These are phyloP conservation scores for Chascanopsetta lugubris DNA, from an alignment of 2,113 vertebrate species.

Conservation along the genomic window DNA sequence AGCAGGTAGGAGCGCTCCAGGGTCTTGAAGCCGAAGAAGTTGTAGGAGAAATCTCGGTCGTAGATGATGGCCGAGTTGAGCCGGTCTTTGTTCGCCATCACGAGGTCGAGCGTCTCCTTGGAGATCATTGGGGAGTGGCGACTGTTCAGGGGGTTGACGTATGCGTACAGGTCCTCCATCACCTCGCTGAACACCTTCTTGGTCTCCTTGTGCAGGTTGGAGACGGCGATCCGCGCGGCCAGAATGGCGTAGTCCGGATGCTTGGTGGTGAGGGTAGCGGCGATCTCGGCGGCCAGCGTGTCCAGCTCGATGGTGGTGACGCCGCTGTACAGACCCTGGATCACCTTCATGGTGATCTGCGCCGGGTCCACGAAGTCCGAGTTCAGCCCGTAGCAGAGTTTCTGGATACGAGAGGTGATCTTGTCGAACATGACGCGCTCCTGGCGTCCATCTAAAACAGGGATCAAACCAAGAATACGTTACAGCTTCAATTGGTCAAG, in stretches of 20 bases:
- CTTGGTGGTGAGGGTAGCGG: conserved; percentile 96
- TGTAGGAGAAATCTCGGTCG: conserved; percentile 97
- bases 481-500: too few species aligned
- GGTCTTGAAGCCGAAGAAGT: conserved; percentile 99
- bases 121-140: conserved; percentile 95
- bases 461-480: neutral
- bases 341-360: conserved; percentile 99
- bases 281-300: conserved; percentile 92
- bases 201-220: conserved; percentile 97
- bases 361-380: conserved; percentile 94
- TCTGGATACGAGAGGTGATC: conserved; percentile 97
- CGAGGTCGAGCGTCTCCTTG: conserved; percentile 88
- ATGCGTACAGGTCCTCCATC: conserved; percentile 95
- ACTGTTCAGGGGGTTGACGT: conserved; percentile 89
- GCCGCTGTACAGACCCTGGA: conserved; percentile 94
- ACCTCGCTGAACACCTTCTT: conserved; percentile 98
- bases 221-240: conserved; percentile 94
- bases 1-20: conserved; percentile 95
- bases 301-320: conserved; percentile 97
- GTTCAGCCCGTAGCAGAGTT: conserved; percentile 96
- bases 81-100: conserved; percentile 93
- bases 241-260: conserved; percentile 96
- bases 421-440: conserved; percentile 99
- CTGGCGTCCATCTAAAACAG: conserved; percentile 89
- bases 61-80: conserved; percentile 97